A percentile compares a stretch with the other conserved stretches of the same genome.
Conservation (phyloP, 1,140 invertebrate species). For the Drosophila tristis region DNA sequence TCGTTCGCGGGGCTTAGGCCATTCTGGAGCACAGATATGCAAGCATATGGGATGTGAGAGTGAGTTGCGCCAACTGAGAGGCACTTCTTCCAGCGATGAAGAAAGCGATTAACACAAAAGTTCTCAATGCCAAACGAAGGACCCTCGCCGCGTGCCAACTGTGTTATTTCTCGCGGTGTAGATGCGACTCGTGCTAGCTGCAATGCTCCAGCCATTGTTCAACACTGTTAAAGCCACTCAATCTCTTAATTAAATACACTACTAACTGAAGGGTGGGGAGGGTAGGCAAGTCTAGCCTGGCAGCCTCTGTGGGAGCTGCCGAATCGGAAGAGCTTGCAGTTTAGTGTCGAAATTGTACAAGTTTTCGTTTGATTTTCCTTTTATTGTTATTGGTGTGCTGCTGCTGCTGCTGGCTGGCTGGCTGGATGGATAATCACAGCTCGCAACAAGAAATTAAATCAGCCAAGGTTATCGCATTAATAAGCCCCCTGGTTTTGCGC, state of each 20-base stretch:
- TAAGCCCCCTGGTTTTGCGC: constrained; percentile 71
- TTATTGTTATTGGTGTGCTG: constrained; percentile 40
- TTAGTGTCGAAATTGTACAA: constrained; percentile 83
- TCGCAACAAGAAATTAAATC: constrained; percentile 77
- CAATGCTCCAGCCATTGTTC: constrained; percentile 67
- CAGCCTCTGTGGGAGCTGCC: constrained; percentile 31
- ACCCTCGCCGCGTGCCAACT: too few species aligned
- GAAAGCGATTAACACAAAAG: too few species aligned
- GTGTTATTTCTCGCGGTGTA: constrained; percentile 51
- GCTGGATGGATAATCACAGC: constrained; percentile 70
- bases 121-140: neutral
- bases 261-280: constrained; percentile 55
- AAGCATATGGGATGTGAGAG: too few species aligned
- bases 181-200: constrained; percentile 63
- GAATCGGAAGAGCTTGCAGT: constrained; percentile 12
- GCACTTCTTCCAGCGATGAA: too few species aligned
- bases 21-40: too few species aligned
- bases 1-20: too few species aligned
- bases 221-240: constrained; percentile 75
- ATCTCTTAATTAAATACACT: constrained; percentile 84
- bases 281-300: constrained; percentile 40
- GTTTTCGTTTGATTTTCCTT: constrained; percentile 65
- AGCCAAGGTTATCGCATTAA: constrained; percentile 83
- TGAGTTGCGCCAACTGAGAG: too few species aligned
- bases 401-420: constrained; percentile 22